Evolutionary conservation across 1,140 invertebrate genomes (phyloP).

Genomic region (Gryllus bimaculatus): DNA sequence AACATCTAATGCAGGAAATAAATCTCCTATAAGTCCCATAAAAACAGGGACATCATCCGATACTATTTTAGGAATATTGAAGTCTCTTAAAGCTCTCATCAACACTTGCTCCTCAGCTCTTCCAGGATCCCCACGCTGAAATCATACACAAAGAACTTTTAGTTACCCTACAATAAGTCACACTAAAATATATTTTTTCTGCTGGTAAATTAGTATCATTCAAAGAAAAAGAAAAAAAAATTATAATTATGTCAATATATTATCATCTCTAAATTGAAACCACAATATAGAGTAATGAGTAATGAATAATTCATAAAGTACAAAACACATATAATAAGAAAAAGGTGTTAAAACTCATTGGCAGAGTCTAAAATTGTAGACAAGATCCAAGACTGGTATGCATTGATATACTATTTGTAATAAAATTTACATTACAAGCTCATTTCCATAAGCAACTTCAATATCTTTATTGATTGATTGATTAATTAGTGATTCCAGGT

Average conservation of each 20-base stretch:
- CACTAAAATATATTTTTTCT: neutral
- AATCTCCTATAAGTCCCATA: slow-evolving; percentile 91
- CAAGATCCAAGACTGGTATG: too few species aligned
- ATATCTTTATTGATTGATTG: too few species aligned
- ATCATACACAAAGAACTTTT: too few species aligned
- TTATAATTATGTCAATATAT: neutral
- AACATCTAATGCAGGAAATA: slow-evolving; percentile 91
- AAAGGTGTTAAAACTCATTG: too few species aligned
- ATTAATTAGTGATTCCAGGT: too few species aligned
- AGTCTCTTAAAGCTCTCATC: slow-evolving; percentile 93
- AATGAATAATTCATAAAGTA: too few species aligned
- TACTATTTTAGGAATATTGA: slow-evolving; percentile 94
- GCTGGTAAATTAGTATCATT: neutral
- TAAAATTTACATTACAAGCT: too few species aligned
- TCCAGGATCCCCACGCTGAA: slow-evolving; percentile 71
- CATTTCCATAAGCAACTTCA: too few species aligned
- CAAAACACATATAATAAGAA: too few species aligned
- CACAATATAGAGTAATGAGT: too few species aligned
- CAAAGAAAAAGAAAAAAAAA: neutral
- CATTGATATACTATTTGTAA: too few species aligned
- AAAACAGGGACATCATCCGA: slow-evolving; percentile 93
- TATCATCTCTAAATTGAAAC: neutral
- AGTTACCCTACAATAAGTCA: slow-evolving; percentile 20
- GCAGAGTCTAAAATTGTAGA: too few species aligned
- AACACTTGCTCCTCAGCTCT: slow-evolving; percentile 92